Percentiles rank a stretch among this genome's conserved stretches.
phyloP scores from a whole-genome alignment of 2,797 vertebrate species.

The Alosa sapidissima region DNA sequence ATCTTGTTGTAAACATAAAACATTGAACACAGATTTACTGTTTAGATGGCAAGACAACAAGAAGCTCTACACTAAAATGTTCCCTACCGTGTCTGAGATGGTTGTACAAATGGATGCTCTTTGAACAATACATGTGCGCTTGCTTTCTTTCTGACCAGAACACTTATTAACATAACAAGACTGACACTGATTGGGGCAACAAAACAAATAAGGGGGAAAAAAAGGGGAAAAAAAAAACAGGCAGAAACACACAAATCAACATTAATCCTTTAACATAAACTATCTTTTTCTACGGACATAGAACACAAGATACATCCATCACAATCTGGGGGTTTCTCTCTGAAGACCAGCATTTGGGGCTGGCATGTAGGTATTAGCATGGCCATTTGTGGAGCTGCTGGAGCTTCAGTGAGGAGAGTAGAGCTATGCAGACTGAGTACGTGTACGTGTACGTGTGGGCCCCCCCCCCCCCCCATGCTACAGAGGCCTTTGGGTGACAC shows the following conservation, averaged over 20 bases:
- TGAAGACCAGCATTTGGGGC: background rate
- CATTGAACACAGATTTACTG: background rate
- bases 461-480: too few species aligned
- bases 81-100: background rate
- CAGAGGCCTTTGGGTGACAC: too few species aligned
- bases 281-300: background rate
- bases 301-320: background rate
- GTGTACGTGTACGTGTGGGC: too few species aligned
- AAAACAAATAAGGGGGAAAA: background rate
- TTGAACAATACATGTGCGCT: background rate
- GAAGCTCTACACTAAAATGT: conserved; percentile 6
- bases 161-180: background rate
- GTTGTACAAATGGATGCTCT: background rate
- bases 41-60: background rate
- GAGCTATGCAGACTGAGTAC: background rate
- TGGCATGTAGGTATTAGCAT: background rate
- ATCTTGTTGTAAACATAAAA: background rate
- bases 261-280: background rate
- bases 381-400: background rate
- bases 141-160: background rate
- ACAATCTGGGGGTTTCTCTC: background rate
- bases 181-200: background rate
- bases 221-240: background rate
- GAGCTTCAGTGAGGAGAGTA: background rate
- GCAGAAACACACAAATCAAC: background rate